A percentile compares a stretch with the other conserved stretches of the same genome.
These are phyloP conservation scores for Mantis religiosa DNA, from an alignment of 2,888 invertebrate species.

Conservation along the genomic window DNA sequence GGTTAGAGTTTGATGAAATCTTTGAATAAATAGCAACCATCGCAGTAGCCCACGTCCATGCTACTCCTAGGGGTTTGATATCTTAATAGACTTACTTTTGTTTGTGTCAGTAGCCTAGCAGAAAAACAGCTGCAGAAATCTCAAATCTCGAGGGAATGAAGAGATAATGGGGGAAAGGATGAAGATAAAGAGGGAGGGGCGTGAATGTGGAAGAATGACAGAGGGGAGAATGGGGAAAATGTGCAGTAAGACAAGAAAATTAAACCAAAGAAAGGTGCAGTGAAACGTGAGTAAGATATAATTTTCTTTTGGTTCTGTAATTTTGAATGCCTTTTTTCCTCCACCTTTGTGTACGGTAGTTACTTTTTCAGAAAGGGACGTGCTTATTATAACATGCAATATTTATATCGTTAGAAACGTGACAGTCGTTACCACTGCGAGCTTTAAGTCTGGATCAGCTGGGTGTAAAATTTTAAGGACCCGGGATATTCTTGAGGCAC, in stretches of 20 bases:
- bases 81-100: conserved; percentile 3
- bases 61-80: neutral
- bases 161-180: neutral
- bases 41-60: neutral
- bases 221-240: neutral
- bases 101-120: neutral
- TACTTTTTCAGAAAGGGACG: neutral
- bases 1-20: neutral
- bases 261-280: neutral
- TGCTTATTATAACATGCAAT: neutral
- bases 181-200: neutral
- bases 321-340: neutral
- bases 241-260: neutral
- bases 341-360: neutral
- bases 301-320: neutral
- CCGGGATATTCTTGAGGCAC: too few relatives aligned
- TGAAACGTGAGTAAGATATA: neutral
- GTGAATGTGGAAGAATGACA: neutral
- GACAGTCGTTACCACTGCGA: too few relatives aligned
- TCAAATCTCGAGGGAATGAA: neutral
- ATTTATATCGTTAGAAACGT: neutral
- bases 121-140: neutral
- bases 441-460: too few relatives aligned
- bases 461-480: too few relatives aligned
- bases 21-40: neutral